Percentiles rank a stretch among this genome's conserved stretches.
phyloP scores from a whole-genome alignment of 2,797 vertebrate species.

The Geotrypetes seraphini region DNA sequence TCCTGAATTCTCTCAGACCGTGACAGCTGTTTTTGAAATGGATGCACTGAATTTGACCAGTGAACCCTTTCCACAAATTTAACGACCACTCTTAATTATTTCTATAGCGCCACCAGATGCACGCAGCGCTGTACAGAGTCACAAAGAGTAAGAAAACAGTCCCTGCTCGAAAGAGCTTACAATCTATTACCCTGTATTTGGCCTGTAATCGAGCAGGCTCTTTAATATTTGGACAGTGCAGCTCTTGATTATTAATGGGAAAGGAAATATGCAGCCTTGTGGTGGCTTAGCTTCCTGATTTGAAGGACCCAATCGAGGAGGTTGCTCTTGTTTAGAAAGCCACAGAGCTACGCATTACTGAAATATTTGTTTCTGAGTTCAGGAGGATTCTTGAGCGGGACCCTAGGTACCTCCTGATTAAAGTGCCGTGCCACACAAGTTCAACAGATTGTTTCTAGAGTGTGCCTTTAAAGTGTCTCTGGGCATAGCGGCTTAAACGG shows the following conservation, averaged over 20 bases:
- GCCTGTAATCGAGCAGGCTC: conserved; percentile 37
- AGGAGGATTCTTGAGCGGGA: conserved; percentile 22
- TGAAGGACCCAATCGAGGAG: conserved; percentile 46
- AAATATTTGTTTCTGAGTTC: conserved; percentile 22
- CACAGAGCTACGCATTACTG: conserved; percentile 18
- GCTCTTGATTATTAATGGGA: conserved; percentile 32
- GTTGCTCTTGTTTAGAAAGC: conserved; percentile 35
- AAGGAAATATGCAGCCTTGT: conserved; percentile 38
- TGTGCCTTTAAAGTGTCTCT: conserved; percentile 22
- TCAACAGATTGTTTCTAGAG: not conserved
- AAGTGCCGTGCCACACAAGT: not conserved
- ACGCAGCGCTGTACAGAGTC: no score
- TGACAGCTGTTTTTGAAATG: no score
- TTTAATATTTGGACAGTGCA: conserved; percentile 36
- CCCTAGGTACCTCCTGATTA: not conserved
- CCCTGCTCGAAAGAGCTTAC: no score
- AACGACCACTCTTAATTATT: no score
- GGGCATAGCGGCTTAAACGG: conserved; percentile 43
- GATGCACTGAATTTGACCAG: no score
- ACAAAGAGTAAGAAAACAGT: no score
- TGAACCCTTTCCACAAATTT: no score
- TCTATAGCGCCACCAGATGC: no score
- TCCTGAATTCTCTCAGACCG: no score
- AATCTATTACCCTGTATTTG: conserved; percentile 40
- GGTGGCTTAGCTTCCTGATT: conserved; percentile 23